Evolutionary conservation across 23 tunicate genomes (phyloP).

Genomic region (Phallusia fumigata): DNA sequence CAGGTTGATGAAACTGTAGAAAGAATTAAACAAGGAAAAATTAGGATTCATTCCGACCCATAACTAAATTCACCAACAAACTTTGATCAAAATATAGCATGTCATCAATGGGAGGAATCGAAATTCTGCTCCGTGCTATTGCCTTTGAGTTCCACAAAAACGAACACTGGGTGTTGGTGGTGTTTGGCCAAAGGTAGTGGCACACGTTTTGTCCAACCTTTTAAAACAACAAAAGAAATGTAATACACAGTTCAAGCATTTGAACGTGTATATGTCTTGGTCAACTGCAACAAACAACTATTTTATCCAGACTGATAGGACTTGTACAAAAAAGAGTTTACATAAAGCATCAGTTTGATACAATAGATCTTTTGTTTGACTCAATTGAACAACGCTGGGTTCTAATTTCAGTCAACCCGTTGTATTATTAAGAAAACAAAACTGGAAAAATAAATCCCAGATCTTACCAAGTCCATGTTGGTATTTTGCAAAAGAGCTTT

Average conservation of each 20-base stretch:
- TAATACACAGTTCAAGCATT: no score
- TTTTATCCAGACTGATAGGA: no score
- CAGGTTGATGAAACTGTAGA: conserved; percentile 56
- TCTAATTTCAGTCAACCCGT: background rate
- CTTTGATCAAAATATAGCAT: conserved; percentile 53
- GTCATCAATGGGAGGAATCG: conserved; percentile 25
- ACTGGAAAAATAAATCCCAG: background rate
- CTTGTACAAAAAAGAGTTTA: no score
- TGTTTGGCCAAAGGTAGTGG: background rate
- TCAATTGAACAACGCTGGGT: no score
- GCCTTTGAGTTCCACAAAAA: conserved; percentile 22
- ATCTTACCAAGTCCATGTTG: conserved; percentile 6
- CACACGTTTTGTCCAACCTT: conserved; percentile 30
- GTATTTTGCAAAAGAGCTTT: background rate
- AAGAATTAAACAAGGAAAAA: no score
- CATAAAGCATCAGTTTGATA: no score
- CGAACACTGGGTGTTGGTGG: background rate
- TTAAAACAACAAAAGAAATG: background rate
- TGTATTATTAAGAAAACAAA: background rate
- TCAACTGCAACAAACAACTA: no score
- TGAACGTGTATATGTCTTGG: no score
- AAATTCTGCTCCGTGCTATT: background rate
- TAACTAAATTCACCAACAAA: no score
- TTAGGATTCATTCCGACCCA: no score
- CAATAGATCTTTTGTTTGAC: no score